phyloP scores from a whole-genome alignment of 2,888 invertebrate species.

The Pharmacophagus antenor region DNA sequence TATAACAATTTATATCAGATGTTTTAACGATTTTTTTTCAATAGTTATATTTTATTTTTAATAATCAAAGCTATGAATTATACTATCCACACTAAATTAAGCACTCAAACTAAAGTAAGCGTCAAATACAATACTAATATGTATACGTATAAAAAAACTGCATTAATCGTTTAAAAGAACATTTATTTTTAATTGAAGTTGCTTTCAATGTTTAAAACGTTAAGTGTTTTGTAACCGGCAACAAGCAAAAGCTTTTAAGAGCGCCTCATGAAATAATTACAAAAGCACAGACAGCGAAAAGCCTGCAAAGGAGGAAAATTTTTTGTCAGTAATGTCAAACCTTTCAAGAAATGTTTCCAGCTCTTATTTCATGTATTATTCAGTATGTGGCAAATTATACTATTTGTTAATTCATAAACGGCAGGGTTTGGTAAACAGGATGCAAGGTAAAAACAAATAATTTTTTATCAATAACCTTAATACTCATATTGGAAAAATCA shows the following conservation, averaged over 20 bases:
- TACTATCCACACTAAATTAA: no score
- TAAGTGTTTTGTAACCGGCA: slow-evolving; percentile 3
- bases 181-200: slow-evolving; percentile 3
- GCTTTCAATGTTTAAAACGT: slow-evolving; percentile 1
- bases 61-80: no score
- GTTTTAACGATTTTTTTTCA: no score
- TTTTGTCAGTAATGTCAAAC: not conserved
- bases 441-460: not conserved
- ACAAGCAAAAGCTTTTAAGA: slow-evolving; percentile 5
- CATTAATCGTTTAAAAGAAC: not conserved
- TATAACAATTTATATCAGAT: no score
- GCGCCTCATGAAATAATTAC: slow-evolving; percentile 6
- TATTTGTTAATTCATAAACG: not conserved
- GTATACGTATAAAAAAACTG: not conserved
- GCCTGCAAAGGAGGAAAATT: slow-evolving; percentile 3
- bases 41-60: no score
- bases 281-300: slow-evolving; percentile 4
- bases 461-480: no score
- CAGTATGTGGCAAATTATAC: not conserved
- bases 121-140: no score
- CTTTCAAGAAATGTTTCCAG: slow-evolving; percentile 3
- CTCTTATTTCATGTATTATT: slow-evolving; percentile 3
- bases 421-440: not conserved
- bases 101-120: no score
- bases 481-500: not conserved